phyloP scores from a whole-genome alignment of 2,113 vertebrate genomes.

The Rhinichthys klamathensis region DNA sequence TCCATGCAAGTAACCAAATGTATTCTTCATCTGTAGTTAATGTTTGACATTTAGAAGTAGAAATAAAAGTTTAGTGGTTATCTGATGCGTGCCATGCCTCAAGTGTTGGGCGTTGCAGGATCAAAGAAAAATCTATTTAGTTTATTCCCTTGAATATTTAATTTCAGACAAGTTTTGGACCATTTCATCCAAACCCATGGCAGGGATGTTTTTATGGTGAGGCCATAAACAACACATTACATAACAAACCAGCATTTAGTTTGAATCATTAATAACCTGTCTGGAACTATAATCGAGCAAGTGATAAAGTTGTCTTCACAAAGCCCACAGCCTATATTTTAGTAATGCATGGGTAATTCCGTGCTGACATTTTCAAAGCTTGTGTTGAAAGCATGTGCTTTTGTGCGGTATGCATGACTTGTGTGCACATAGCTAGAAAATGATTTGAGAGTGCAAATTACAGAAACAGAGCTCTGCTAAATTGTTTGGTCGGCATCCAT shows the following conservation, averaged over 20 bases:
- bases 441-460: slow-evolving; percentile 47
- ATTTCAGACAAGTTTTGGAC: slow-evolving; percentile 8
- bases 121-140: slow-evolving; percentile 26
- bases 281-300: slow-evolving; percentile 4
- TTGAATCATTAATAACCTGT: slow-evolving; percentile 11
- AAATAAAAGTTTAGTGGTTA: neutral
- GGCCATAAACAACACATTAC: slow-evolving; percentile 30
- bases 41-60: slow-evolving; percentile 51
- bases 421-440: slow-evolving; percentile 21
- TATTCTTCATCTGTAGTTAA: slow-evolving; percentile 59
- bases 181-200: slow-evolving; percentile 21
- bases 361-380: neutral
- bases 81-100: neutral
- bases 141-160: slow-evolving; percentile 35
- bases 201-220: slow-evolving; percentile 9
- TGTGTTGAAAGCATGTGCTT: slow-evolving; percentile 20
- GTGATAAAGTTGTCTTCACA: slow-evolving; percentile 1
- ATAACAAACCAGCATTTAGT: slow-evolving; percentile 18
- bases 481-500: slow-evolving; percentile 50
- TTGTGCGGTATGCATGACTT: slow-evolving; percentile 11
- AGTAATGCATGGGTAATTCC: neutral
- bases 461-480: slow-evolving; percentile 44
- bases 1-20: slow-evolving; percentile 54
- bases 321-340: neutral
- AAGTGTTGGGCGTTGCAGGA: neutral